Percentiles rank a stretch among this genome's conserved stretches.
These are phyloP conservation scores for Nematolebias whitei DNA, from an alignment of 2,113 vertebrate genomes.

Conservation along the genomic window DNA sequence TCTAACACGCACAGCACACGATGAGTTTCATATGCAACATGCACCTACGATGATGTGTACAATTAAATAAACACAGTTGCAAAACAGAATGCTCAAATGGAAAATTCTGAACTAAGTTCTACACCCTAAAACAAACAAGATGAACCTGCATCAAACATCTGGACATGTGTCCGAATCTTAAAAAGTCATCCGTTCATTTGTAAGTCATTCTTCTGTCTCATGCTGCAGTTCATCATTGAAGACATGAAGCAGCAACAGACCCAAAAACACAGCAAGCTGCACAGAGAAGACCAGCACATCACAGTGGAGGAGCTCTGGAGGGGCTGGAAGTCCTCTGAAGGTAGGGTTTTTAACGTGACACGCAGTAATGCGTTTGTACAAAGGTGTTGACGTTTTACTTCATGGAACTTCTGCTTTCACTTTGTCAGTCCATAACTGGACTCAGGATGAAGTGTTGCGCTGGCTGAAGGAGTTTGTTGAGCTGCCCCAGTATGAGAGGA, in stretches of 20 bases:
- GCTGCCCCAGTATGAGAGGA: conserved; percentile 93
- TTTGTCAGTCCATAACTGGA: conserved; percentile 80
- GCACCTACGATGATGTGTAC: conserved; percentile 2
- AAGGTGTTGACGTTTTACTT: background rate
- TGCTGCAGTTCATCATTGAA: conserved; percentile 88
- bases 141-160: too few relatives aligned
- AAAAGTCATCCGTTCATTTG: background rate
- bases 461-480: conserved; percentile 91
- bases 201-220: background rate
- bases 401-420: background rate
- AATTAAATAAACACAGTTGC: conserved; percentile 23
- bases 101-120: too few relatives aligned
- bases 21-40: conserved; percentile 13
- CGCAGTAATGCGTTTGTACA: background rate
- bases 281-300: conserved; percentile 96
- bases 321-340: conserved; percentile 94
- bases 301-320: conserved; percentile 96
- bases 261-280: conserved; percentile 92
- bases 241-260: conserved; percentile 95
- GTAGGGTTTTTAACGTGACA: conserved; percentile 75
- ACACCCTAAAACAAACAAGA: too few relatives aligned
- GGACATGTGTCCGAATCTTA: background rate
- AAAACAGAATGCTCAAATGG: background rate
- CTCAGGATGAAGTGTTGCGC: conserved; percentile 75
- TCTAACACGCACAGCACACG: conserved; percentile 20